Base-by-base conservation (phyloP, 2,888 invertebrate genomes). In the Leucozona laternaria region DNA sequence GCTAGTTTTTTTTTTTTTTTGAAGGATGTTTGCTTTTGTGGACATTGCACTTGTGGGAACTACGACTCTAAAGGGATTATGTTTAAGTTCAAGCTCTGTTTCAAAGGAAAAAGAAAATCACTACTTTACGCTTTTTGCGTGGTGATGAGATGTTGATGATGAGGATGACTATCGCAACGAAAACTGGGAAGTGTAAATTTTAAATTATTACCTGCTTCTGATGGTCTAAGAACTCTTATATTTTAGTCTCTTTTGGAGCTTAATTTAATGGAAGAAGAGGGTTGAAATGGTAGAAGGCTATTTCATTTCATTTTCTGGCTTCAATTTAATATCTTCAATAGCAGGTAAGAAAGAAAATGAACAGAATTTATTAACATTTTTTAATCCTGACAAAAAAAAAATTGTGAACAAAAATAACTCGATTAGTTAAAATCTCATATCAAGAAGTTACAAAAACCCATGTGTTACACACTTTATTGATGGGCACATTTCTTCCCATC, bases 381-480 rank as follows among this genome's bases (percentile, higher is more conserved):
- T 50, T 4, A 22, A 2, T 13, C 22, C 50, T 13, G 1, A 22
- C 6, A 34, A 13, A 58, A 13, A 58, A 58, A 34, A 17, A 13
- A 37, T 5, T 31, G 4, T 15, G 37, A 58, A 7, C 58, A 58
- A 34, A 58, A 58, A 37, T 22, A 58, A 17, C 20, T 20, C 58
- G 34, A 20, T 22, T 58, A 58, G 37, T 37, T 37, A 58, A 58
- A 37, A 34, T 13, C 58, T 37, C 58, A 22, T 58, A 37, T 31
- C 37, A 10, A 7, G 13, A 37, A 37, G 37, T 20, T 58, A 31
- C n/a, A 17, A 13, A 58, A 37, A 58, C 13, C 20, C 58, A 58
- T 58, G 20, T 58, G 58, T 37, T 58, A 58, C 58, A 57, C 55
- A 34, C 58, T 37, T 37, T 22, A 37, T 58, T 58, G 58, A 58